Evolutionary conservation across 2,888 invertebrate species (phyloP), one percentile per base, ranked within the genome.

Genomic region (Spodoptera littoralis): DNA sequence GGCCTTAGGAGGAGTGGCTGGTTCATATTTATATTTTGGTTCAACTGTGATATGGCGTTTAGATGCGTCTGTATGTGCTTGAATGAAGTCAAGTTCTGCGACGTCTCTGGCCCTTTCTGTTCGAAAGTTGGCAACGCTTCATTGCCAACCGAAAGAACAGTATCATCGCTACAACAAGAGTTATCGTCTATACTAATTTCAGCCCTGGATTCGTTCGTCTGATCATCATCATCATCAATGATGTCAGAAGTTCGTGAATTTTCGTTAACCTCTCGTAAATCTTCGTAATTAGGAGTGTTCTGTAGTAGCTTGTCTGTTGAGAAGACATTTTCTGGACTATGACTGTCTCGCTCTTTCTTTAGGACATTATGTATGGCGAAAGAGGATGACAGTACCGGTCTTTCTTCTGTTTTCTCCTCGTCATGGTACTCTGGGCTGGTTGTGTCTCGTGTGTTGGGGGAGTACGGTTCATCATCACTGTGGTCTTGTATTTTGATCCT

Each of bases 131-230:
- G 93, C 8, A 95, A 95, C 2, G 96, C 96, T 80, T 98, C 97
- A 84, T 97, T 97, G 6, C 97, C 97, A 72, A 98, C 97, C 77
- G 97, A 97, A 42, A 98, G 85, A 4, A 97, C 97, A 48, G 97
- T 98, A 82, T 97, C 97, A 80, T 97, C 97, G 79, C 96, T 96
- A 77, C 96, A 96, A 73, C 96, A 96, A 65, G 97, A 97, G 70
- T 95, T 95, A 18, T 96, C 95, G 63, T 93, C 95, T 12, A 95
- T 91, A 65, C 95, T 94, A 42, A 94, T 93, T 70, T 93, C 93
- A 12, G 91, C 89, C 79, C 93, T 88, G 6, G 79, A 79, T 65
- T 79, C 79, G 12, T 79, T 76, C 27, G 79, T 79, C n/a, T 71
- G 54, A 11, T 87, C 90, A 30, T 88, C 90, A 8, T 91, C 91